Percentiles rank a stretch among this genome's conserved stretches.
Conservation (phyloP, 2,797 vertebrate genomes). For the Enteromius argenteus region DNA sequence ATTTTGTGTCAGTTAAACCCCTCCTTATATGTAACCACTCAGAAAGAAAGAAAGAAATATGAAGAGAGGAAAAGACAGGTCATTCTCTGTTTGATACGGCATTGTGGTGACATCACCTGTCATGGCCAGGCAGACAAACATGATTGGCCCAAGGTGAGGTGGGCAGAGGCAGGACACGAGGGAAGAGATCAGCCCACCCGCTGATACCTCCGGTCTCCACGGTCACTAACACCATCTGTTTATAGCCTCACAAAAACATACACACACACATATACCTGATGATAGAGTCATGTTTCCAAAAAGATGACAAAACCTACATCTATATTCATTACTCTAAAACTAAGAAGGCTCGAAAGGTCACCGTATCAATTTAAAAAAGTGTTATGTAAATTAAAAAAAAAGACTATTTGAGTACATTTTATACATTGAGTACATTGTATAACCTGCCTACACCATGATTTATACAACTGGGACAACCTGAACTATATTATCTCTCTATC, state of each 20-base stretch:
- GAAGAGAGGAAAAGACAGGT: conserved; percentile 1
- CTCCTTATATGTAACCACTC: not conserved
- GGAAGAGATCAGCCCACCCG: conserved; percentile 54
- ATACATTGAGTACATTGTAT: not conserved
- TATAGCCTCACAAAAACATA: conserved; percentile 32
- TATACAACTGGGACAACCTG: not conserved
- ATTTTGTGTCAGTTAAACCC: no score
- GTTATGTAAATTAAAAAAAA: not conserved
- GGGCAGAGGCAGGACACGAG: conserved; percentile 40
- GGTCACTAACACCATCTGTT: conserved; percentile 63
- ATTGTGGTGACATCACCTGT: conserved; percentile 48
- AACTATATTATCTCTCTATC: not conserved
- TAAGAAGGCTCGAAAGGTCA: not conserved
- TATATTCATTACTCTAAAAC: not conserved
- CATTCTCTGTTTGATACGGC: conserved; percentile 24
- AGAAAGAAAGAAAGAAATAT: not conserved
- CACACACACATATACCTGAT: conserved; percentile 21
- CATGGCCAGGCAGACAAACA: conserved; percentile 42
- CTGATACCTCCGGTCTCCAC: conserved; percentile 49
- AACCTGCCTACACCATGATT: not conserved
- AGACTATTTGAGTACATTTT: not conserved
- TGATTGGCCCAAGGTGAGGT: conserved; percentile 46
- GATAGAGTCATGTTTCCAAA: conserved; percentile 16
- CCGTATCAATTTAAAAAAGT: not conserved
- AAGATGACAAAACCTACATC: not conserved